These are phyloP conservation scores for Loripinus fragilis DNA, from an alignment of 2,888 invertebrate species.

Conservation along the genomic window DNA sequence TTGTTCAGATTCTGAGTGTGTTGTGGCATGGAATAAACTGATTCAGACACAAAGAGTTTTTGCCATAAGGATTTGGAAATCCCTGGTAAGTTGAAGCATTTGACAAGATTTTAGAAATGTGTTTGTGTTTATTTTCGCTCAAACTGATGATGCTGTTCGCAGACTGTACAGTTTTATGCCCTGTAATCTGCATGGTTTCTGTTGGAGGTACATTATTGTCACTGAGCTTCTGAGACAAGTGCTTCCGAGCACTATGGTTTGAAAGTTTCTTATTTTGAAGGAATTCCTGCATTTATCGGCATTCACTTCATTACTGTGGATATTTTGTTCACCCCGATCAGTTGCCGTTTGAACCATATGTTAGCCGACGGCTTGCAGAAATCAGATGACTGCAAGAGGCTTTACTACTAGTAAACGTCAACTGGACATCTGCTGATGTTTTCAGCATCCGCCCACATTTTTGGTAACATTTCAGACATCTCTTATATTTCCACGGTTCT, in stretches of 20 bases:
- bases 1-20: conserved; percentile 1
- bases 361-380: conserved; percentile 33
- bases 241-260: conserved; percentile 43
- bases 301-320: conserved; percentile 22
- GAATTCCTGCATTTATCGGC: conserved; percentile 16
- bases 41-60: not conserved
- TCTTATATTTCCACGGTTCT: conserved; percentile 33
- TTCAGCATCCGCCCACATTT: conserved; percentile 32
- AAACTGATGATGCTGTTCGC: conserved; percentile 35
- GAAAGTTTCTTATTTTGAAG: conserved; percentile 21
- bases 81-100: not conserved
- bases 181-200: conserved; percentile 48
- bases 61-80: not conserved
- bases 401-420: conserved; percentile 31
- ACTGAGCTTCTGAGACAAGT: conserved; percentile 37
- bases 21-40: conserved; percentile 1
- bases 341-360: conserved; percentile 22
- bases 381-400: conserved; percentile 23
- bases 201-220: too few species aligned
- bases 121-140: conserved; percentile 43
- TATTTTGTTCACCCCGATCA: conserved; percentile 37
- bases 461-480: conserved; percentile 45
- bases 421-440: conserved; percentile 26
- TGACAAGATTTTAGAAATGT: conserved; percentile 36
- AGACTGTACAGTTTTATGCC: conserved; percentile 46